Conservation (phyloP, 2,888 invertebrate genomes). For the Eilema depressum region DNA sequence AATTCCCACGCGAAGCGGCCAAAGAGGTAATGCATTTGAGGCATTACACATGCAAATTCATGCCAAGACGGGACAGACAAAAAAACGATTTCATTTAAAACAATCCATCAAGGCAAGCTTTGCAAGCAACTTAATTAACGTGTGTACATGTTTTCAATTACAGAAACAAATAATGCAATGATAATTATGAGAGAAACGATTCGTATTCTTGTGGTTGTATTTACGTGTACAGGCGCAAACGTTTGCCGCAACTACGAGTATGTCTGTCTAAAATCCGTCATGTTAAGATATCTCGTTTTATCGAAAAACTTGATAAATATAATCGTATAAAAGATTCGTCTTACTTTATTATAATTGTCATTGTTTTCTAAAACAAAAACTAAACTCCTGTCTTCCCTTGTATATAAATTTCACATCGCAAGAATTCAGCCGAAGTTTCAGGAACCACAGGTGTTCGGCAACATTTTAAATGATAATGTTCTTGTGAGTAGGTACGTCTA, state of each 20-base stretch:
- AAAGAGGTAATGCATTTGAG: conserved; percentile 73
- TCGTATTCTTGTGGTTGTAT: conserved; percentile 38
- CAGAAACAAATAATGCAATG: conserved; percentile 76
- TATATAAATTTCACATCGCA: background rate
- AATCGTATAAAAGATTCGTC: no score
- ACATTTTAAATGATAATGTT: conserved; percentile 61
- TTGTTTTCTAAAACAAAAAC: background rate
- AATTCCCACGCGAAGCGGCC: conserved; percentile 72
- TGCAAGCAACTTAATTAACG: conserved; percentile 79
- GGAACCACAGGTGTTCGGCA: conserved; percentile 40
- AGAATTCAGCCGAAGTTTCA: conserved; percentile 31
- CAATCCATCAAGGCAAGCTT: conserved; percentile 78
- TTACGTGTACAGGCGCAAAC: conserved; percentile 24
- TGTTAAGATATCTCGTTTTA: background rate
- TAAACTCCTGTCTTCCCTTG: background rate
- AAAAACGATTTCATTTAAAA: conserved; percentile 73
- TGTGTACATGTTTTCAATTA: conserved; percentile 75
- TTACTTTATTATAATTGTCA: background rate
- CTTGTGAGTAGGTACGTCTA: conserved; percentile 53
- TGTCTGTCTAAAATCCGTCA: background rate
- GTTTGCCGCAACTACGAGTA: background rate
- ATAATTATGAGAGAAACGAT: conserved; percentile 45
- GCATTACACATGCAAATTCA: conserved; percentile 80
- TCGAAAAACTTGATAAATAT: background rate
- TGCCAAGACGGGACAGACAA: conserved; percentile 69